Conservation (phyloP, 2,797 vertebrate species). For the Champsocephalus esox region DNA sequence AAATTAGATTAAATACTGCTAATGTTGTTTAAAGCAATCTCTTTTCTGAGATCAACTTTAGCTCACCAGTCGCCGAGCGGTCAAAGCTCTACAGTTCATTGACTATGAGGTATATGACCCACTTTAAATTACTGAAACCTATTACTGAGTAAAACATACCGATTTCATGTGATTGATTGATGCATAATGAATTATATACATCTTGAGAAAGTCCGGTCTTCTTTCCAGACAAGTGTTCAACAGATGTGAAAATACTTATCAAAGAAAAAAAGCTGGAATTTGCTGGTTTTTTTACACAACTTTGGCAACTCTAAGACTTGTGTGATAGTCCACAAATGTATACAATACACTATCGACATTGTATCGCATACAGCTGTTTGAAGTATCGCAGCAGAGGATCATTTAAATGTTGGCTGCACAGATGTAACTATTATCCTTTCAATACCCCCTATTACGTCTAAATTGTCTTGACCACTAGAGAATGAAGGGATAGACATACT, state of each 20-base stretch:
- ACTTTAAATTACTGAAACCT: constrained; percentile 34
- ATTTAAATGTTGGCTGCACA: constrained; percentile 23
- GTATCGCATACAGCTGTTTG: background rate
- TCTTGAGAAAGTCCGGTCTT: constrained; percentile 14
- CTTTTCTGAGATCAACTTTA: constrained; percentile 35
- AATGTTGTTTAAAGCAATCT: constrained; percentile 71
- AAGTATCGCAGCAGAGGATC: constrained; percentile 9
- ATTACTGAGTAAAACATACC: constrained; percentile 41
- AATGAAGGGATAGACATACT: constrained; percentile 41
- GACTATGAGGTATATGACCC: constrained; percentile 21
- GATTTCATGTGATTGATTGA: constrained; percentile 28
- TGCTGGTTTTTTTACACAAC: constrained; percentile 11
- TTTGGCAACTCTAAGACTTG: background rate
- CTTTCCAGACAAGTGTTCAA: constrained; percentile 38
- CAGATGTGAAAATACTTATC: constrained; percentile 36
- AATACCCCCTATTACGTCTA: constrained; percentile 36
- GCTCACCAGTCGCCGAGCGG: constrained; percentile 45
- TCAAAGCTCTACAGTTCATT: constrained; percentile 45
- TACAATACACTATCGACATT: background rate
- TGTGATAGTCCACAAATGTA: background rate
- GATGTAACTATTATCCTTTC: constrained; percentile 36
- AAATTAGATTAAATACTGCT: constrained; percentile 83
- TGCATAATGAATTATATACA: constrained; percentile 32
- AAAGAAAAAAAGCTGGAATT: constrained; percentile 13
- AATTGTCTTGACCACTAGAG: constrained; percentile 45